Base-by-base conservation (phyloP, 92 coral and sea anemone species). In the Virgularia gustaviana region DNA sequence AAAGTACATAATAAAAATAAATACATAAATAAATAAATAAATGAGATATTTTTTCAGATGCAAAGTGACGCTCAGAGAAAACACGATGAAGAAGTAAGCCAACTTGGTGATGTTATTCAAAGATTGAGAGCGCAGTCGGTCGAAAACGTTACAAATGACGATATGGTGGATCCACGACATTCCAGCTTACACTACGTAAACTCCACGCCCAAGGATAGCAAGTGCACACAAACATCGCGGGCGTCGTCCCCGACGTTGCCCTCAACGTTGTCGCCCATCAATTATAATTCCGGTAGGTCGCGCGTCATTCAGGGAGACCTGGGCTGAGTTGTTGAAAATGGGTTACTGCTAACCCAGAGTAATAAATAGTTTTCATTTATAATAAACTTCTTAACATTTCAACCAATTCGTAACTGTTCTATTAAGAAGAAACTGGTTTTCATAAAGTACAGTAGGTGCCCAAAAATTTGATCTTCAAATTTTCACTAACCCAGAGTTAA, bases 31-130 rank as follows among this genome's bases (percentile, higher is more conserved):
- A 20, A 13, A 13, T 43, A 3, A 13, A 43, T 43, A 28, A 12
- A 12, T 12, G 10, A 15, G 12, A 20, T 71, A 10, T 23, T 2
- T 44, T 31, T 73, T 36, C 67, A 92, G 98, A 88, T 88, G 39
- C 98, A 92, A 57, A 90, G 87, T 49, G 90, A 86, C 36, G 96
- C 98, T 11, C 90, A 92, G 18, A 83, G 84, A 15, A 83, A 85
- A 0, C 88, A 92, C 53, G 90, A 81, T 47, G 79, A 84, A 71
- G 87, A 91, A 23, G 94, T 92, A 23, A 89, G 88, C 8, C 78
- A 87, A 28, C 78, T 89, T 12, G 96, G 89, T 65, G 85, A 87
- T 16, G 84, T 72, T 30, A 78, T 92, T 34, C 85, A 87, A 23
- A 79, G 85, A 11, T 53, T 92, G 65, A 82, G 89, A 38, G 94